phyloP scores from a whole-genome alignment of 2,888 invertebrate genomes.

The Augochlorella aurata region DNA sequence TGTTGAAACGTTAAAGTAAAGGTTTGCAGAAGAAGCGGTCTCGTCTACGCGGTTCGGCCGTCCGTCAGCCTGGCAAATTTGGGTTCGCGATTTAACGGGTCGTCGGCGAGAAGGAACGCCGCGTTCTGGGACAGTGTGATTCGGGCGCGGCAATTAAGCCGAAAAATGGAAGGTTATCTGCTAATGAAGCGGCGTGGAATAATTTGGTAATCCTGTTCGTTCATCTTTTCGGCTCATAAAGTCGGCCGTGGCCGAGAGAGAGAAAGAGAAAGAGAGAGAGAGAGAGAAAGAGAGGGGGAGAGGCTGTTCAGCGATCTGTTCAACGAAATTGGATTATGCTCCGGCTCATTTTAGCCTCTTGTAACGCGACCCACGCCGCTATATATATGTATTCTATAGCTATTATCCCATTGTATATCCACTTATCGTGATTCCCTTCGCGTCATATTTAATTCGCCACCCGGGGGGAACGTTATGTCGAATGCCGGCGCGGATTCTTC shows the following conservation, averaged over 20 bases:
- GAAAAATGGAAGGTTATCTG: conserved; percentile 30
- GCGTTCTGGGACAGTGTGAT: background rate
- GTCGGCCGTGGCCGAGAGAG: conserved; percentile 18
- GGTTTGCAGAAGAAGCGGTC: too few relatives aligned
- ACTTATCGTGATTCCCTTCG: conserved; percentile 47
- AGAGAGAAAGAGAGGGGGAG: background rate
- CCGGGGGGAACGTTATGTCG: background rate
- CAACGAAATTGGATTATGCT: conserved; percentile 57
- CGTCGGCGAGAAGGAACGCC: background rate
- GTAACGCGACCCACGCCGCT: conserved; percentile 41
- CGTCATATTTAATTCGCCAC: conserved; percentile 38
- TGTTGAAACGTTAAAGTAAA: too few relatives aligned
- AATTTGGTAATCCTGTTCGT: conserved; percentile 53
- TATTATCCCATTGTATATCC: conserved; percentile 31
- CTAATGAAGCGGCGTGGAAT: conserved; percentile 43
- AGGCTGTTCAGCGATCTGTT: background rate
- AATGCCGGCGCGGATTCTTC: conserved; percentile 2
- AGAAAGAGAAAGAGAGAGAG: background rate
- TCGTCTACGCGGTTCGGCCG: background rate
- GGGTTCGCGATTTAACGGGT: background rate
- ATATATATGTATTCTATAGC: conserved; percentile 7
- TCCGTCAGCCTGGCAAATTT: background rate
- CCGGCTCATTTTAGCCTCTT: conserved; percentile 51
- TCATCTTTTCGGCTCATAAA: conserved; percentile 54
- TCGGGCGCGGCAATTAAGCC: conserved; percentile 40